Percentiles rank a stretch among this genome's conserved stretches.
phyloP scores from a whole-genome alignment of 2,888 invertebrate genomes.

The Cecidostiba fungosa region DNA sequence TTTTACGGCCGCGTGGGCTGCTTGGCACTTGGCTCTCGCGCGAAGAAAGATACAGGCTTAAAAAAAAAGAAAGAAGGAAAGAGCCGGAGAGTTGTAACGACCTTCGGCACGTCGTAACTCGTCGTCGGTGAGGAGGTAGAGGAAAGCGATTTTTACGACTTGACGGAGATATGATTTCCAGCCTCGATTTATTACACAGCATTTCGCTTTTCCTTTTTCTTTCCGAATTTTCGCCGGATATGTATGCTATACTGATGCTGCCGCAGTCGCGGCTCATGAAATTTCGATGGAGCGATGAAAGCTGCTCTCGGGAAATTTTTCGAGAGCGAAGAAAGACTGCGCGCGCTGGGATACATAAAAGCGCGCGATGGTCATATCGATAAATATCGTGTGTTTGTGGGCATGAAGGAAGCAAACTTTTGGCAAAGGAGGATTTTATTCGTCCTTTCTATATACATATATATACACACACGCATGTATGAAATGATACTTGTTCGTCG shows the following conservation, averaged over 20 bases:
- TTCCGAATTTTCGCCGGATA: neutral
- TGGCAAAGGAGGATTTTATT: neutral
- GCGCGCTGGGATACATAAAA: neutral
- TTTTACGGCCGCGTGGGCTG: constrained; percentile 44
- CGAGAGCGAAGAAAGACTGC: neutral
- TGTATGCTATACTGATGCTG: neutral
- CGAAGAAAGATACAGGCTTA: neutral
- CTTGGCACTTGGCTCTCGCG: neutral
- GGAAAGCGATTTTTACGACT: constrained; percentile 36
- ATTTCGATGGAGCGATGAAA: neutral
- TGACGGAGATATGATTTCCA: constrained; percentile 32
- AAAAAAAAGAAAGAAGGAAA: neutral
- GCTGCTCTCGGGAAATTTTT: neutral
- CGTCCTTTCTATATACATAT: neutral
- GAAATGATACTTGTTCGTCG: constrained; percentile 14
- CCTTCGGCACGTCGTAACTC: constrained; percentile 53
- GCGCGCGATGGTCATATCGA: constrained; percentile 7
- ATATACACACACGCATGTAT: neutral
- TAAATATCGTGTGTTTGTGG: constrained; percentile 34
- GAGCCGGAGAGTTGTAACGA: constrained; percentile 38
- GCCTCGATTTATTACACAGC: constrained; percentile 22
- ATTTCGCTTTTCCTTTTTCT: neutral
- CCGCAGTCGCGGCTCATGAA: constrained; percentile 4
- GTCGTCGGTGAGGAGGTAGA: neutral
- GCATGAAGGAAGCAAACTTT: constrained; percentile 2